phyloP scores from a whole-genome alignment of 2,888 invertebrate genomes.

The Eulithis testata region DNA sequence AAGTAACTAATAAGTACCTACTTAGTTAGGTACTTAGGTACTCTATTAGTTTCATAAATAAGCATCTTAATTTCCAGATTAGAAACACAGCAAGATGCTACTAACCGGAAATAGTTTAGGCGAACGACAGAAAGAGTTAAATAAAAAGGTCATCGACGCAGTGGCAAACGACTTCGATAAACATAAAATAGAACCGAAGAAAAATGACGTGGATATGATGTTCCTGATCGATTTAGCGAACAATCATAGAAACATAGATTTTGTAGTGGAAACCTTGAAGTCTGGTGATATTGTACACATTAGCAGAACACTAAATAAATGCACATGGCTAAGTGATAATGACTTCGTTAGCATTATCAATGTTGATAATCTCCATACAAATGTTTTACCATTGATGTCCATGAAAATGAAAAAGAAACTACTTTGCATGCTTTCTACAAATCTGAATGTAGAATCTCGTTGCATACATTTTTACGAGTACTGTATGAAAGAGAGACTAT shows the following conservation, averaged over 20 bases:
- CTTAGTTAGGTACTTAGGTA: too few species aligned
- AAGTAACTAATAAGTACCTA: neutral
- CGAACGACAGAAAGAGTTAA: slow-evolving; percentile 54
- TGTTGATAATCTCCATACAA: slow-evolving; percentile 54
- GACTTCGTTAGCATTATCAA: slow-evolving; percentile 55
- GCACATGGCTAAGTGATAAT: slow-evolving; percentile 58
- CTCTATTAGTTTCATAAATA: neutral
- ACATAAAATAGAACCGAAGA: slow-evolving; percentile 45
- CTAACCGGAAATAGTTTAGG: slow-evolving; percentile 53
- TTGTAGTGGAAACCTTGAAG: slow-evolving; percentile 60
- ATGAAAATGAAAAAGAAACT: slow-evolving; percentile 64
- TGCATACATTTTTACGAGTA: slow-evolving; percentile 56
- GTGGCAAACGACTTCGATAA: slow-evolving; percentile 46
- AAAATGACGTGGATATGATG: slow-evolving; percentile 60
- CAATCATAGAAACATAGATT: slow-evolving; percentile 57
- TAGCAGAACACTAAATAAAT: slow-evolving; percentile 60
- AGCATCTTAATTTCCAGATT: slow-evolving; percentile 32
- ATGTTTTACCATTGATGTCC: slow-evolving; percentile 67
- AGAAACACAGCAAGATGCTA: slow-evolving; percentile 46
- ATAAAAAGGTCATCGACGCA: slow-evolving; percentile 53
- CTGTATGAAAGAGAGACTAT: slow-evolving; percentile 48
- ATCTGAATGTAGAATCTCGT: slow-evolving; percentile 52
- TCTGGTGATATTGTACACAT: slow-evolving; percentile 62
- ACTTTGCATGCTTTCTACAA: slow-evolving; percentile 49
- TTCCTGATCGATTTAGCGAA: slow-evolving; percentile 70